phyloP scores from a whole-genome alignment of 2,888 invertebrate species.

The Miltochrista miniata region DNA sequence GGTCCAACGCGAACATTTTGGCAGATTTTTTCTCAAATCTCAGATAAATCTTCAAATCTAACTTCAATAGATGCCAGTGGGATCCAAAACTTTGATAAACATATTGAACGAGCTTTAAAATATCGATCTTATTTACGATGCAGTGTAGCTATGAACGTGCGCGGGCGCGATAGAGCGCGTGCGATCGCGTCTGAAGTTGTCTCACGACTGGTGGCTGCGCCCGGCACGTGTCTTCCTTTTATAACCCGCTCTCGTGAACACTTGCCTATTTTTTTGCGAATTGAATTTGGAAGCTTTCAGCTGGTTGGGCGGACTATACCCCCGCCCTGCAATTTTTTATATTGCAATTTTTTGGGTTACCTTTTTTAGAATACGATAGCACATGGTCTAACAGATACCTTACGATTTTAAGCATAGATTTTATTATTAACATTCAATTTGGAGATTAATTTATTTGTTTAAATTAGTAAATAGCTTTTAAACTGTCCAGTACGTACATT shows the following conservation, averaged over 20 bases:
- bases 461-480: too few relatives aligned
- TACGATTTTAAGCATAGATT: too few relatives aligned
- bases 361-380: too few relatives aligned
- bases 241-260: neutral
- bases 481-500: too few relatives aligned
- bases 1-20: slow-evolving; percentile 69
- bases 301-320: neutral
- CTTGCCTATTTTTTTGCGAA: neutral
- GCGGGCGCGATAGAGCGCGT: neutral
- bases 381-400: too few relatives aligned
- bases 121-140: slow-evolving; percentile 79
- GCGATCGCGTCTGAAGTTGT: neutral
- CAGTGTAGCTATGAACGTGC: too few relatives aligned
- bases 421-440: too few relatives aligned
- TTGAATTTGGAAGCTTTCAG: neutral
- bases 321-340: neutral
- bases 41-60: slow-evolving; percentile 25
- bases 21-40: slow-evolving; percentile 24
- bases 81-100: slow-evolving; percentile 78
- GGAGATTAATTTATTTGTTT: too few relatives aligned
- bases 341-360: too few relatives aligned
- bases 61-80: slow-evolving; percentile 76
- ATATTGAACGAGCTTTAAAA: slow-evolving; percentile 62
- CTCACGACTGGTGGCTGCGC: neutral
- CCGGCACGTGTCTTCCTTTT: neutral